Base-by-base conservation (phyloP, 2,888 invertebrate species). In the Gordius sp. region DNA sequence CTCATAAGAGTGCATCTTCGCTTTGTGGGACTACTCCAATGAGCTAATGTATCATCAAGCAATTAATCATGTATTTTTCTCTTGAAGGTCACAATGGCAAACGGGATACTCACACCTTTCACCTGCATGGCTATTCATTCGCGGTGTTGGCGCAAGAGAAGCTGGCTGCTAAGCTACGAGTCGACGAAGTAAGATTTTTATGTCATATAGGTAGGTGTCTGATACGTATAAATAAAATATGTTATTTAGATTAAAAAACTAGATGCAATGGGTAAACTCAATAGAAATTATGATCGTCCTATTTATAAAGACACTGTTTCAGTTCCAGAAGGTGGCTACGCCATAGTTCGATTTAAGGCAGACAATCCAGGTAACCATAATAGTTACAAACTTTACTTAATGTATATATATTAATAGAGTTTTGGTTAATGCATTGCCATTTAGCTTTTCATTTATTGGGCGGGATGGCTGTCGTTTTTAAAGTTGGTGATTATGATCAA, bases 301-400 rank as follows among this genome's bases (percentile, higher is more conserved):
- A 2, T 47, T 2, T 23, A 33, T n/a, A 53, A 58, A 23, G 59
- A 59, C 23, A 59, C 54, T 2, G 55, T 59, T 2, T 20, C 41
- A 2, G 24, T 59, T n/a, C 59, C 59, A 1, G 28, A 13, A 20
- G 59, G 58, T 13, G 59, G 58, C n/a, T 59, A 59, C 39, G 26
- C 58, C 1, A 58, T 59, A 2, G 2, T 59, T 2, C 26, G 59
- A 24, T 59, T 59, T 33, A 2, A 16, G 25, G 59, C 59, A 1
- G 56, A 56, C 26, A 59, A 59, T 28, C 41, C 59, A 18, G 47
- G 47, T 47, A n/a, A n/a, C n/a, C n/a, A n/a, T n/a, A n/a, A n/a
- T n/a, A n/a, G n/a, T n/a, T n/a, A n/a, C n/a, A n/a, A n/a, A n/a
- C n/a, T n/a, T n/a, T n/a, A n/a, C n/a, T n/a, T n/a, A n/a, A n/a